phyloP scores from a whole-genome alignment of 2,797 vertebrate genomes.

The Protosalanx chinensis region DNA sequence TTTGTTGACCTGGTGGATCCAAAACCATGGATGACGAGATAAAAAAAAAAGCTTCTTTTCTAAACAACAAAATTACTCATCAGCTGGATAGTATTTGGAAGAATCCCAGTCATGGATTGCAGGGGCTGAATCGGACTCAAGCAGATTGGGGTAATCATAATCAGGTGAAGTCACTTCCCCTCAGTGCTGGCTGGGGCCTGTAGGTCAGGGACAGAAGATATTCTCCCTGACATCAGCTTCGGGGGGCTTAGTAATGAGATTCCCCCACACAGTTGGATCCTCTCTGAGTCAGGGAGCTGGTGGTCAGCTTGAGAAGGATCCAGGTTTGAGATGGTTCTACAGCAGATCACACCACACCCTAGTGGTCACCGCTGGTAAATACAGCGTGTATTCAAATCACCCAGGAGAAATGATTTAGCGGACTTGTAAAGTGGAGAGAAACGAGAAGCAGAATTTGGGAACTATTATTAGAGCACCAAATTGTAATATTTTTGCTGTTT shows the following conservation, averaged over 20 bases:
- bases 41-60: background rate
- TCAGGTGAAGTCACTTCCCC: background rate
- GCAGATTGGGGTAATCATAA: background rate
- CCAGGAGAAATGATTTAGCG: background rate
- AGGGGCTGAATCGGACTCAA: background rate
- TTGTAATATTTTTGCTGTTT: background rate
- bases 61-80: background rate
- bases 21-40: background rate
- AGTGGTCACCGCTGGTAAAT: slow-evolving; percentile 7
- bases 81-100: background rate
- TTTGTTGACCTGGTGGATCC: background rate
- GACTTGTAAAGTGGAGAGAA: background rate
- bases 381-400: background rate
- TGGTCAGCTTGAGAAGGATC: too few relatives aligned
- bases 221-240: slow-evolving; percentile 47
- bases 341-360: too few relatives aligned
- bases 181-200: background rate
- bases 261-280: slow-evolving; percentile 49
- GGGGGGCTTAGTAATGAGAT: slow-evolving; percentile 64
- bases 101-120: background rate
- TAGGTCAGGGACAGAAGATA: slow-evolving; percentile 7
- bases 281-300: slow-evolving; percentile 6
- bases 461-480: background rate
- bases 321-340: too few relatives aligned
- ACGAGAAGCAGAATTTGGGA: background rate